phyloP scores from a whole-genome alignment of 2,888 invertebrate genomes.

The Aleiodes leptofemur region DNA sequence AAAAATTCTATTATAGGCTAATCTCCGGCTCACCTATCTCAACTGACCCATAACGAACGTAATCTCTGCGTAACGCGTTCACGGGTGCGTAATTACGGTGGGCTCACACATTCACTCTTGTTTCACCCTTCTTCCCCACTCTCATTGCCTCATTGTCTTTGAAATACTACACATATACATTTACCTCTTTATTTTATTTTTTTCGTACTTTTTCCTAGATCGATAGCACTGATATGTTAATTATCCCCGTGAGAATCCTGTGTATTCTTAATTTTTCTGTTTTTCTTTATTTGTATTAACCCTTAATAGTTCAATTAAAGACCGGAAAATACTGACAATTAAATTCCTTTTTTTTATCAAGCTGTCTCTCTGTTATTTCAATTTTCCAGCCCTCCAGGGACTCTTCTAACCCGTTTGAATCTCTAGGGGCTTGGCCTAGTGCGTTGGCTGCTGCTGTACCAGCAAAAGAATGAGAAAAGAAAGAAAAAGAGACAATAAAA shows the following conservation, averaged over 20 bases:
- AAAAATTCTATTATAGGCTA: constrained; percentile 55
- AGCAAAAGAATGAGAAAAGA: too few species aligned
- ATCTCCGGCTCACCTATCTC: constrained; percentile 64
- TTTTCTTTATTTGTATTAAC: neutral
- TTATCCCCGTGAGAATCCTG: constrained; percentile 18
- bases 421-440: constrained; percentile 16
- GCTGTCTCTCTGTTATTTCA: too few species aligned
- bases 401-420: neutral
- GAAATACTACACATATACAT: neutral
- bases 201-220: neutral
- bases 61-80: constrained; percentile 57
- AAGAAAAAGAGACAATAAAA: neutral
- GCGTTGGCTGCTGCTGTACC: neutral
- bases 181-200: neutral
- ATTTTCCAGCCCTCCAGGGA: neutral
- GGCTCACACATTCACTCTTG: constrained; percentile 19
- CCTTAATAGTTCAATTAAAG: neutral
- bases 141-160: constrained; percentile 14
- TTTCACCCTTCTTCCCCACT: constrained; percentile 1
- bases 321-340: too few species aligned
- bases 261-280: neutral
- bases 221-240: constrained; percentile 23
- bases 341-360: too few species aligned
- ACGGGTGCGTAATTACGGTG: constrained; percentile 53
- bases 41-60: constrained; percentile 61